Percentiles rank a stretch among this genome's conserved stretches.
Conservation (phyloP, 2,113 vertebrate genomes). For the Xenotilapia caudafasciata region DNA sequence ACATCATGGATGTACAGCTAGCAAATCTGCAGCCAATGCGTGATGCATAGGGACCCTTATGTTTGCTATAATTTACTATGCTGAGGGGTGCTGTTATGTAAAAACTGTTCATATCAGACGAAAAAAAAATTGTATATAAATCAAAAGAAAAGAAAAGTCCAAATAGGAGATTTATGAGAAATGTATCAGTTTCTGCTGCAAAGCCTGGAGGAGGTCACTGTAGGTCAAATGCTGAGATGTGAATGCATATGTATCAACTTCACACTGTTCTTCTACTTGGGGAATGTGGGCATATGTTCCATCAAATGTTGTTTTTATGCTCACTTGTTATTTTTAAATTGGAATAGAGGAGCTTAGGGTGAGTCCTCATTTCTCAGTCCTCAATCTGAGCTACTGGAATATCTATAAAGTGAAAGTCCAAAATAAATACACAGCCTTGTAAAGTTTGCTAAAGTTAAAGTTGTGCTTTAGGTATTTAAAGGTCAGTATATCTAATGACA, state of each 20-base stretch:
- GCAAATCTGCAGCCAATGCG: background rate
- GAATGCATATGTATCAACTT: background rate
- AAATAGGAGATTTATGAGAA: background rate
- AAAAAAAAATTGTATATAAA: rapidly evolving
- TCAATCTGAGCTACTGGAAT: background rate
- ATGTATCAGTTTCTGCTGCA: background rate
- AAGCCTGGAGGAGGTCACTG: background rate
- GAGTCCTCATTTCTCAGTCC: background rate
- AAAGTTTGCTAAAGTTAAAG: background rate
- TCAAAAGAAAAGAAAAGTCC: background rate
- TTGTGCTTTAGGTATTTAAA: background rate
- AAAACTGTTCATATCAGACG: background rate
- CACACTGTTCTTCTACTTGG: background rate
- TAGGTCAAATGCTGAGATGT: background rate
- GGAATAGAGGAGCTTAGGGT: background rate
- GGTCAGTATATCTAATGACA: background rate
- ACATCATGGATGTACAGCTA: background rate
- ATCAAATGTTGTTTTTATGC: background rate
- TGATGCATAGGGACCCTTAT: background rate
- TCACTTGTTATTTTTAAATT: background rate
- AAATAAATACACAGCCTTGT: background rate
- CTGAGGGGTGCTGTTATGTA: background rate
- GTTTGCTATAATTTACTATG: background rate
- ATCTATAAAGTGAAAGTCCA: background rate
- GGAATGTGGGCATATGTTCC: background rate